Base-by-base conservation (phyloP, 1,140 invertebrate species). In the Heliothis subflexa region DNA sequence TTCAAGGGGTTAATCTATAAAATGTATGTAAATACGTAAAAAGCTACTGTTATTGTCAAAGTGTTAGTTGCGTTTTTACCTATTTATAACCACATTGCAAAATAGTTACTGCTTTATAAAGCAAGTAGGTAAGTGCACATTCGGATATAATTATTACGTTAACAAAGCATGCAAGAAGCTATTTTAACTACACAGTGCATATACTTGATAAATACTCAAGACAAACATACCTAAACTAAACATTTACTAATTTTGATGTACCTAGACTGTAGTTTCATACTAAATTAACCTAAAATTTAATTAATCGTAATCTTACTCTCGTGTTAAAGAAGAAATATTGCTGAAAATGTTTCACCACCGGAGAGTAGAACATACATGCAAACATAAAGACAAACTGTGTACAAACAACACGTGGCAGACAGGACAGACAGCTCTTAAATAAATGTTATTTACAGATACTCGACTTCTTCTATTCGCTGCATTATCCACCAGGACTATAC, bases 321-420 rank as follows among this genome's bases (percentile, higher is more conserved):
- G 16, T 11, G 33, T 64, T 40, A 64, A 45, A 64, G 33, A 28
- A 10, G 10, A 45, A 2, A 11, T 14, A 28, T n/a, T 64, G n/a
- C 61, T 64, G 16, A 64, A 9, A 64, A 66, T 66, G 33, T 66
- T 47, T 21, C 62, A 66, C n/a, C 45, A n/a, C 16, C 14, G 40
- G 13, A 40, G 40, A 66, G 62, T 13, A 16, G 62, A 18, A 66
- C 40, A 66, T 66, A 66, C 16, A 66, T 66, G 62, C 62, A 66
- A 66, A 66, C 40, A 66, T 10, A 61, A 45, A 3, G 47, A 47
- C 10, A 64, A 64, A 16, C 3, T 11, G 21, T 13, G 62, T 47
- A 16, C 16, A 66, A 11, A 47, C 40, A 66, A 45, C 40, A 18
- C 10, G n/a, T 40, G 16, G n/a, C n/a, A 66, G n/a, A 40, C 33